Base-by-base conservation (phyloP, 2,113 vertebrate species). In the Hippocampus barbouri region DNA sequence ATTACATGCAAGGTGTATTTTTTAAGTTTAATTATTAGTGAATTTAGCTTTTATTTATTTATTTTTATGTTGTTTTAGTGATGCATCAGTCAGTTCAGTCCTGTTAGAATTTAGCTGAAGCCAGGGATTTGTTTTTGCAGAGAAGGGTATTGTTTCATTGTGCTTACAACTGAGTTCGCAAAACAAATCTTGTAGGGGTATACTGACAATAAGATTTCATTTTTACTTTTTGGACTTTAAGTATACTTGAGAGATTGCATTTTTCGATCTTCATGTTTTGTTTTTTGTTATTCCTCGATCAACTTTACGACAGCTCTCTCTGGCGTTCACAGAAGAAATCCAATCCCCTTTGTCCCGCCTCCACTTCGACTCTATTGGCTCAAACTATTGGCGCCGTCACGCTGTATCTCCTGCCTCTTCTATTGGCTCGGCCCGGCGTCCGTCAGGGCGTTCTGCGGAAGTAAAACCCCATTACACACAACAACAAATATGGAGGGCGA, bases 401-500 rank as follows among this genome's bases (percentile, higher is more conserved):
- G 20, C 8, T 1, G 0, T 12, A 2, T 14, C 25, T 57, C 54
- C 5, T 2, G 8, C 4, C 2, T 12, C 49, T 0, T 8, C 59
- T 53, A 92, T 87, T 92, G 74, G 91, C 63, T 66, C 0, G 0
- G 2, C 0, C 0, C 20, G 0, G 6, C 73, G 77, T 77, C 74
- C 23, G 66, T 91, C 86, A 83, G 38, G 47, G 16, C 10, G 1
- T 7, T 79, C 68, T 43, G 56, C 81, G 87, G 84, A 85, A 80
- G 54, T 59, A 25, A 60, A 51, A 25, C 73, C 75, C 21, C 2
- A 38, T 6, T 38, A n/a, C 53, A 54, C 53, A 54, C 53, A 54
- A 54, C 53, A 54, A 54, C 73, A 86, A 91, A 90, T 75, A 93
- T 93, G 92, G 91, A 90, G 83, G 91, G 91, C 77, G 86, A 87